phyloP scores from a whole-genome alignment of 92 coral and sea anemone species.

The Parazoanthus swiftii region DNA sequence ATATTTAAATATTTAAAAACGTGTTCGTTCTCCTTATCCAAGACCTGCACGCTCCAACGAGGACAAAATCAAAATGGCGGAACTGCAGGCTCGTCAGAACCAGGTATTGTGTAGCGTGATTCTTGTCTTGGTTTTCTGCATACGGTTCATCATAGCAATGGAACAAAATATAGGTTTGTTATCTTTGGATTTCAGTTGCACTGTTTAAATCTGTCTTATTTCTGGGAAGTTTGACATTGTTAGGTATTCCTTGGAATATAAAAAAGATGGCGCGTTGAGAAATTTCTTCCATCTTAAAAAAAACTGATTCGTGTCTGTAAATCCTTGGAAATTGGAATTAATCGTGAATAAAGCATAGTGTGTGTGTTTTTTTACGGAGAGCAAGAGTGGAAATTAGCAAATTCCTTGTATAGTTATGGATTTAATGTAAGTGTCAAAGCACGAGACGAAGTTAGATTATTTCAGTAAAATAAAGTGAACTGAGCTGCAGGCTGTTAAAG shows the following conservation, averaged over 20 bases:
- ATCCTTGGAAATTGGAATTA: no score
- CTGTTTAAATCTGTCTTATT: neutral
- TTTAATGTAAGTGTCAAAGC: neutral
- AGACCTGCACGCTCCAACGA: conserved; percentile 26
- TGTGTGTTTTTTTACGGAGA: no score
- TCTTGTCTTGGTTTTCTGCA: neutral
- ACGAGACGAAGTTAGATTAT: neutral
- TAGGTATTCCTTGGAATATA: no score
- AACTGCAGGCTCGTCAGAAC: conserved; percentile 35
- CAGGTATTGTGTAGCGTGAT: neutral
- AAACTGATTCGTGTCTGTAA: no score
- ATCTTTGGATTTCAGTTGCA: no score
- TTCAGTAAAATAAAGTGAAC: neutral
- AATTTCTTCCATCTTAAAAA: no score
- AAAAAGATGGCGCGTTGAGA: no score
- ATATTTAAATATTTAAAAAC: neutral
- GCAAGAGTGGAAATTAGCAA: no score
- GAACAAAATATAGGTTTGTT: neutral
- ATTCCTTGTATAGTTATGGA: neutral
- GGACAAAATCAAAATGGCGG: conserved; percentile 38
- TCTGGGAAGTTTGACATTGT: no score
- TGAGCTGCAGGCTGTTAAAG: no score
- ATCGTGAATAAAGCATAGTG: no score
- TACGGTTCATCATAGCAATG: neutral
- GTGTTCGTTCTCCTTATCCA: neutral